Evolutionary conservation across 2,797 vertebrate genomes (phyloP), one percentile per base, ranked within the genome.

Genomic region (Uromys caudimaculatus): DNA sequence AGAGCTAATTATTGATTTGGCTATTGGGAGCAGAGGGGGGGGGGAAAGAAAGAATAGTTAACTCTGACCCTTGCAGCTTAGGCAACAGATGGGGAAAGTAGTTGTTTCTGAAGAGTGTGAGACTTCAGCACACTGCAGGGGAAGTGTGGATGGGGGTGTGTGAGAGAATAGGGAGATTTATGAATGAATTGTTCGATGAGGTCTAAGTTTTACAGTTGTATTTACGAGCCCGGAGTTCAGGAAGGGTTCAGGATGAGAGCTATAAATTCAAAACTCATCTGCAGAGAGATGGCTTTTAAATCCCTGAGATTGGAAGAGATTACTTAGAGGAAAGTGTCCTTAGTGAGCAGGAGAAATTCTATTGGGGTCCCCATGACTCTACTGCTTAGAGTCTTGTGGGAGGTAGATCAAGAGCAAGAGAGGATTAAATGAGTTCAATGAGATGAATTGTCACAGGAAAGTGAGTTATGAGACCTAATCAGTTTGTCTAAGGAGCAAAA

Each of bases 221-320:
- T 97, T 97, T 97, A 97, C 92, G 95, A 97, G 92, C 76, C 78
- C 73, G 62, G 93, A 95, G 95, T 97, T 97, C 91, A 94, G 78
- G 47, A 60, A 94, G 78, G 89, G 93, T 95, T 97, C 96, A 97
- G 78, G 41, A 92, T 89, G 38, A 24, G 50, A 95, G 69, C 82
- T 69, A 91, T 97, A 93, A 78, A 96, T 97, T 96, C 93, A 32
- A 50, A 97, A 95, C 73, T 85, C 93, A 95, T 95, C 94, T 96
- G 41, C 73, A 94, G 60, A 94, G 73, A 91, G 93, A 92, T 75
- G 47, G 82, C 24, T 91, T 90, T 89, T 88, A 95, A 93, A 94
- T 95, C 95, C 85, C 50, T 13, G 8, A 56, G n/a, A 91, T 79
- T 91, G 93, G 56, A 64, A 50, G 67, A 79, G 73, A 90, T 97